Evolutionary conservation across 2,113 vertebrate species (phyloP), one percentile per base, ranked within the genome.

Genomic region (Phodopus roborovskii): DNA sequence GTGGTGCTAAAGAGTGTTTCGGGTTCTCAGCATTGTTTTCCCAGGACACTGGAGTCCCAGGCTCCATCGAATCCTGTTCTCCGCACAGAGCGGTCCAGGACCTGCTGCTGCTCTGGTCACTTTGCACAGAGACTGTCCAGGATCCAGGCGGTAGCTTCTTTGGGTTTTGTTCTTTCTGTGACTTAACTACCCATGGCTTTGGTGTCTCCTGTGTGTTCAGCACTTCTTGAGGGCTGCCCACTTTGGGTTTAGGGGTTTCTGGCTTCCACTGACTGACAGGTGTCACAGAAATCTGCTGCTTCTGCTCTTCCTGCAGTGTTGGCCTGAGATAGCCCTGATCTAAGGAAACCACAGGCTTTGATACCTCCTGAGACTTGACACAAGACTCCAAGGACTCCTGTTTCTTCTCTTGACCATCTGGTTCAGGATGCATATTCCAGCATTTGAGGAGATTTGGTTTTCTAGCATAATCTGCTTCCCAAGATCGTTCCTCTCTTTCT

Each of bases 371-470:
- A 64, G 97, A 97, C 96, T 97, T 98, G 86, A 95, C 75, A 30
- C 96, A 83, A 95, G 98, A 96, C 92, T 98, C 98, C 56, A 97
- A 84, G 36, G 97, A 94, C 77, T 98, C 98, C 75, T 97, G 98
- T 70, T 97, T 97, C 96, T 98, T 97, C 42, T 98, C 97, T 64
- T 97, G 98, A 17, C 97, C 95, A 79, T 98, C 98, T 79, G 94
- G 33, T 62, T 98, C 98, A 94, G 98, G 89, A 95, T 99, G 98
- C 93, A 97, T 93, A 84, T 99, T 99, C 99, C 99, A 99, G 62
- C 98, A 98, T 96, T 99, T 99, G 0, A 99, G 98, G 70, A 98
- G 99, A 93, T 99, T 99, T 93, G 96, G 98, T 93, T 98, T 99
- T 79, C 97, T 98, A 97, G 98, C 95, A 96, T 98, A 98, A 84